Evolutionary conservation across 2,797 vertebrate species (phyloP), one percentile per base, ranked within the genome.

Genomic region (Heterohyrax brucei): DNA sequence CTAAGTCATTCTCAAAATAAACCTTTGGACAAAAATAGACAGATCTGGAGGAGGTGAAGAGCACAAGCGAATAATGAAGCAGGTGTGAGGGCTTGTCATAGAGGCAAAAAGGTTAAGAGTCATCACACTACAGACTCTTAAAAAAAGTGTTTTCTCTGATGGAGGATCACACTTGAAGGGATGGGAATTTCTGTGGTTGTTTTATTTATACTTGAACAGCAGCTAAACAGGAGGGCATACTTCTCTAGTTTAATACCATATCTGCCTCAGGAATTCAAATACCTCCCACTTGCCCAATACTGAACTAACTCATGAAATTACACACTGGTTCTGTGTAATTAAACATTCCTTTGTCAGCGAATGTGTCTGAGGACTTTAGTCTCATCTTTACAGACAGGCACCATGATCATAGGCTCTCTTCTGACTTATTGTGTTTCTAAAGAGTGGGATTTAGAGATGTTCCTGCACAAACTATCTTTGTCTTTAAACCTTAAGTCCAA

Each of bases 1-100:
- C 88, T n/a, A 88, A 80, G 30, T 81, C 62, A 72, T n/a, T 14
- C 89, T 92, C 66, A 84, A 95, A 88, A 96, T 79, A 85, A 95
- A 88, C 13, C 68, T 87, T 81, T 72, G 10, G 53, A 46, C 4
- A 44, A 8, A 24, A 33, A 28, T 48, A 79, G 6, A 53, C 9
- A 19, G 0, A 44, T n/a, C 24, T 33, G 77, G 86, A 87, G 83
- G 87, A 66, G 61, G 73, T 1, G 0, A 64, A 44, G 28, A 28
- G 33, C 24, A 26, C 33, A n/a, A 21, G 33, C 16, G 48, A 89
- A 75, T 56, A 78, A 44, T 13, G 22, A 33, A 39, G 39, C 92
- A 76, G 85, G 46, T 61, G 50, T 21, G 28, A 9, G 0, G 13
- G 46, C 12, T 61, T 89, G 68, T 81, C 64, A 61, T 22, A 68